Conservation (phyloP, 2,797 vertebrate genomes). For the Decapterus maruadsi region DNA sequence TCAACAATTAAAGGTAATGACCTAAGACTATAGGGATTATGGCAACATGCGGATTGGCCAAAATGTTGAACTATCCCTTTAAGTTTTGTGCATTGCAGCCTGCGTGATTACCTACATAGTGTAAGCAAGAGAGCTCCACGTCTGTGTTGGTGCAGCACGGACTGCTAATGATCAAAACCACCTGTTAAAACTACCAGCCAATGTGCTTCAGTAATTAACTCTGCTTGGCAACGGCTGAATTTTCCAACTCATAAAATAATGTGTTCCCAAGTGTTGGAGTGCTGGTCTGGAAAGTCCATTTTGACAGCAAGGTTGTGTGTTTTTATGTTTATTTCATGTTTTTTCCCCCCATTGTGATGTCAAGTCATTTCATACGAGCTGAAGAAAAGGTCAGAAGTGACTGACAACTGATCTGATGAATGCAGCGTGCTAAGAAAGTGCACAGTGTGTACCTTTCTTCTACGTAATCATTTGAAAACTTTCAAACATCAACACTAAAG, state of each 20-base stretch:
- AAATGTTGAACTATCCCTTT: too few species aligned
- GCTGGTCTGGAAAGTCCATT: conserved; percentile 49
- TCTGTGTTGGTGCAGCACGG: background rate
- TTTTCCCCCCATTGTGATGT: conserved; percentile 42
- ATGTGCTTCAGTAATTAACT: conserved; percentile 46
- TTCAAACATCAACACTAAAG: background rate
- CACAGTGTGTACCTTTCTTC: background rate
- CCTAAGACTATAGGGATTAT: too few species aligned
- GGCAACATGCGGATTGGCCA: too few species aligned
- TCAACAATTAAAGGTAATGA: too few species aligned
- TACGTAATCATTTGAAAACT: background rate
- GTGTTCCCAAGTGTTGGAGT: conserved; percentile 34
- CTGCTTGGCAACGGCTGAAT: conserved; percentile 37
- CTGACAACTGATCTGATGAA: background rate
- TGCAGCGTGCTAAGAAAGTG: background rate
- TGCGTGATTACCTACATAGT: background rate
- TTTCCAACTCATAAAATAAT: conserved; percentile 66
- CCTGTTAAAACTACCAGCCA: conserved; percentile 61
- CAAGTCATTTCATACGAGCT: conserved; percentile 34
- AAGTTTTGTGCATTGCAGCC: background rate
- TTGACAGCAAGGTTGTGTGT: conserved; percentile 25
- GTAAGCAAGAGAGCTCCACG: conserved; percentile 6
- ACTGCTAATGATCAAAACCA: conserved; percentile 58
- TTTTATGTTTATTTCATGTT: conserved; percentile 37
- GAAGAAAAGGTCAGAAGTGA: conserved; percentile 10